phyloP scores from a whole-genome alignment of 1,140 invertebrate species.

The Pectinophora gossypiella region DNA sequence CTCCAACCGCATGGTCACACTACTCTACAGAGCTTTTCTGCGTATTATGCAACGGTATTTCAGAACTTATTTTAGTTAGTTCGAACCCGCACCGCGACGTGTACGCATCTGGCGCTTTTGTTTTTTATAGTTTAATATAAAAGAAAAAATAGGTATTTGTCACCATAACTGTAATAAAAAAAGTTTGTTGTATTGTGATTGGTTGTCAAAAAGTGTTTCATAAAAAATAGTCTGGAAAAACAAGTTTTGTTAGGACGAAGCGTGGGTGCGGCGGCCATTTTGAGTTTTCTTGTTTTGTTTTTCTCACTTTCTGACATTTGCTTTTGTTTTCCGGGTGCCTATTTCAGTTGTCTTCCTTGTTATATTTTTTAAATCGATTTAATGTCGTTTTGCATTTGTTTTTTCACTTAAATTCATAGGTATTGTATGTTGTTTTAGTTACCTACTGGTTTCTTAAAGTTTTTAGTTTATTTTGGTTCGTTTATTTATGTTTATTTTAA shows the following conservation, averaged over 20 bases:
- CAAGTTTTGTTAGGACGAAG: not conserved
- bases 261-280: slow-evolving; percentile 9
- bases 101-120: slow-evolving; percentile 19
- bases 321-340: slow-evolving; percentile 12
- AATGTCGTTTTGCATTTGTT: not conserved
- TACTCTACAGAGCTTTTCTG: slow-evolving; percentile 52
- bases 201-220: too few relatives aligned
- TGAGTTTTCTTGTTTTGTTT: slow-evolving; percentile 18
- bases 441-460: too few relatives aligned
- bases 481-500: too few relatives aligned
- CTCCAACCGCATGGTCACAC: slow-evolving; percentile 20
- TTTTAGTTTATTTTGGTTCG: too few relatives aligned
- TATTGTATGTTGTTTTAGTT: too few relatives aligned
- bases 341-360: not conserved
- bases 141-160: too few relatives aligned
- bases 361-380: not conserved
- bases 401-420: too few relatives aligned
- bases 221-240: too few relatives aligned
- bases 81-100: slow-evolving; percentile 26
- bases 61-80: slow-evolving; percentile 59
- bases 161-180: too few relatives aligned
- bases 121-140: too few relatives aligned
- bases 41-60: slow-evolving; percentile 60
- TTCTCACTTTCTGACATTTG: slow-evolving; percentile 4
- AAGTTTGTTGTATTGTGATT: too few relatives aligned